Evolutionary conservation across 1,140 invertebrate genomes (phyloP).

Genomic region (honey bee (Apis mellifera)): Amel_HAv3.1 CM009939.2:7390501-7391000

Average conservation of each 20-base stretch:
- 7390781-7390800: no score
- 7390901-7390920: constrained; percentile 83
- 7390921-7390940: constrained; percentile 82
- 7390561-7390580: background rate
- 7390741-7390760: background rate
- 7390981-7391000: constrained; percentile 77
- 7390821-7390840: background rate
- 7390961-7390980: constrained; percentile 74
- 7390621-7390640: constrained; percentile 95
- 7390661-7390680: constrained; percentile 89
- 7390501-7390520: background rate
- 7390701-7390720: constrained; percentile 89
- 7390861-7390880: background rate
- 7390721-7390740: constrained; percentile 88
- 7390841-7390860: no score
- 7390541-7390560: background rate
- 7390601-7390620: constrained; percentile 91
- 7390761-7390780: background rate
- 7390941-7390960: constrained; percentile 71
- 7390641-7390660: constrained; percentile 96
- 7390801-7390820: no score
- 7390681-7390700: constrained; percentile 88
- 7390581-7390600: constrained; percentile 85
- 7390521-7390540: accelerated
- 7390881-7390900: constrained; percentile 71